Evolutionary conservation across 2,797 vertebrate species (phyloP), one percentile per base, ranked within the genome.

Genomic region (Luscinia luscinia): DNA sequence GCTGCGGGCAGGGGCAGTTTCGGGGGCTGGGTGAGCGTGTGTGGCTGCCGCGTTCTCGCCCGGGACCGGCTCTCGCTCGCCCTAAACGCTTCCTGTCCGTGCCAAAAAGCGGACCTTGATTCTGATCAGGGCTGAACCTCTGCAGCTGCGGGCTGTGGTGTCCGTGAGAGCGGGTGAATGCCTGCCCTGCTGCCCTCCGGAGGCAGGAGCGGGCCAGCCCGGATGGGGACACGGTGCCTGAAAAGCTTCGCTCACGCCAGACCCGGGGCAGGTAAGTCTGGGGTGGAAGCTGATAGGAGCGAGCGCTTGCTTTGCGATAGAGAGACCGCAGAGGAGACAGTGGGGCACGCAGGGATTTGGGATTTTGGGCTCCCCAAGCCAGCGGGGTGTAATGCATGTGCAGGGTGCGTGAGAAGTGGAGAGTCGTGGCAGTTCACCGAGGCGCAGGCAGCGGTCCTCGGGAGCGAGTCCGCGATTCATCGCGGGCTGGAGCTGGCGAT

Each of bases 361-460:
- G 78, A 32, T 57, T 81, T 45, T 9, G 73, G 45, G 73, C 36
- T 93, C 38, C 0, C 4, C 20, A 12, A 95, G 27, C 9, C 14
- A 4, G 19, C 1, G 15, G 43, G 11, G 23, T 38, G 22, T 51
- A 41, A 49, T 6, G 26, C 6, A 5, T 0, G 0, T 1, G 1
- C 36, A 48, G 22, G 1, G 7, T 36, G n/a, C 0, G 0, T 1
- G 38, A 38, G 66, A 36, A 80, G 41, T 19, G 14, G 68, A 54
- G 80, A 30, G 46, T 62, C 81, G 11, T 62, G 63, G 40, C 36
- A 40, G 59, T 13, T 84, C 36, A 58, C 55, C 6, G 26, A 58
- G 46, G 49, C 28, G 19, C 27, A 12, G 76, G 15, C 24, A 67
- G 52, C 3, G 49, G 30, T 67, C 6, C 20, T 86, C 7, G 11